Conservation (phyloP, 2,113 vertebrate genomes). For the Triplophysa tibetana region DNA sequence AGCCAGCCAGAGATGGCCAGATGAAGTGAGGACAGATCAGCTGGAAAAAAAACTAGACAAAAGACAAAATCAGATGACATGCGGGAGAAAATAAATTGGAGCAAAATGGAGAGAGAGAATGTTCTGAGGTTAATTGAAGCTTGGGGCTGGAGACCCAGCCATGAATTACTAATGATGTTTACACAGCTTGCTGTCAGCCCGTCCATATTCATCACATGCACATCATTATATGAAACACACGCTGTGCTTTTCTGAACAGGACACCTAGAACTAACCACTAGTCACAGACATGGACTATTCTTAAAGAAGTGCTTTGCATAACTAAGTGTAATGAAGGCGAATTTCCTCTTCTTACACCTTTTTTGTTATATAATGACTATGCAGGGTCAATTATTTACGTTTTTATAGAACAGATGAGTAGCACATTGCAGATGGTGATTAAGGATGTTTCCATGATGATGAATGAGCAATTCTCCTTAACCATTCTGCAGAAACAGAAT, state of each 20-base stretch:
- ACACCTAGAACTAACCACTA: constrained; percentile 8
- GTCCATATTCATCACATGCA: constrained; percentile 69
- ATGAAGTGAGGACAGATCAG: background rate
- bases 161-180: constrained; percentile 77
- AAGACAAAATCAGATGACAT: constrained; percentile 47
- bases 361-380: background rate
- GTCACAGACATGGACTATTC: background rate
- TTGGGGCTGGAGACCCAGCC: constrained; percentile 63
- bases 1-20: background rate
- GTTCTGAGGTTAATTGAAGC: constrained; percentile 71
- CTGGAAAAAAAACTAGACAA: background rate
- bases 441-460: constrained; percentile 6
- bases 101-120: constrained; percentile 52
- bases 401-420: background rate
- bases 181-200: constrained; percentile 69
- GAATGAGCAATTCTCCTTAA: constrained; percentile 1
- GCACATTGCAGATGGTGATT: background rate
- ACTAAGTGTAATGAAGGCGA: background rate
- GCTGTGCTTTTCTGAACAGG: constrained; percentile 2
- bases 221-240: constrained; percentile 57
- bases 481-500: background rate
- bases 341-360: background rate
- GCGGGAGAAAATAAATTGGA: constrained; percentile 41
- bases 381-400: background rate
- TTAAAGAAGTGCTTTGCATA: background rate